phyloP scores from a whole-genome alignment of 2,888 invertebrate species.

The Epinotia demarniana region DNA sequence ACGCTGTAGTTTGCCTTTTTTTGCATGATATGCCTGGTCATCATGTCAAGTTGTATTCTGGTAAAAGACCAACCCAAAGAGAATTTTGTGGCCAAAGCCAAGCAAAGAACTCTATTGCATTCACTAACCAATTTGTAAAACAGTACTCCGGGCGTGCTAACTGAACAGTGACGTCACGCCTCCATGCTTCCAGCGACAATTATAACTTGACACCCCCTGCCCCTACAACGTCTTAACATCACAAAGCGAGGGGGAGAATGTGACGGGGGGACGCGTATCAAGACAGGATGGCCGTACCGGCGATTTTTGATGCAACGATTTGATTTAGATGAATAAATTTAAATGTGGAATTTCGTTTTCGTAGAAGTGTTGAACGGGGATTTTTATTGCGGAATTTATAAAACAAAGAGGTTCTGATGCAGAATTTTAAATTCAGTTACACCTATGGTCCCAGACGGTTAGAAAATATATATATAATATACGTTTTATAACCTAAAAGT shows the following conservation, averaged over 20 bases:
- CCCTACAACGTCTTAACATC: conserved; percentile 10
- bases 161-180: conserved; percentile 80
- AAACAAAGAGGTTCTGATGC: background rate
- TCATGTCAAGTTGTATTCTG: too few relatives aligned
- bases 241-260: conserved; percentile 23
- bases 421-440: background rate
- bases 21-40: background rate
- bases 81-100: conserved; percentile 26
- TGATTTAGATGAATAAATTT: conserved; percentile 44
- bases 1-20: background rate
- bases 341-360: conserved; percentile 34
- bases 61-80: background rate
- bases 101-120: conserved; percentile 16
- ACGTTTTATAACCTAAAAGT: background rate
- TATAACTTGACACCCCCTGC: conserved; percentile 43
- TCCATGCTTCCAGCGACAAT: conserved; percentile 60
- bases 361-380: conserved; percentile 25
- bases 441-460: too few relatives aligned
- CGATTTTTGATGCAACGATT: conserved; percentile 40
- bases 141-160: conserved; percentile 66
- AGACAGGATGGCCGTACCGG: conserved; percentile 6
- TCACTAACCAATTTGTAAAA: conserved; percentile 60
- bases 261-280: background rate
- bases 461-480: too few relatives aligned
- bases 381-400: conserved; percentile 27